These are phyloP conservation scores for Drosophila dunni DNA, from an alignment of 1,140 invertebrate genomes.

Conservation along the genomic window DNA sequence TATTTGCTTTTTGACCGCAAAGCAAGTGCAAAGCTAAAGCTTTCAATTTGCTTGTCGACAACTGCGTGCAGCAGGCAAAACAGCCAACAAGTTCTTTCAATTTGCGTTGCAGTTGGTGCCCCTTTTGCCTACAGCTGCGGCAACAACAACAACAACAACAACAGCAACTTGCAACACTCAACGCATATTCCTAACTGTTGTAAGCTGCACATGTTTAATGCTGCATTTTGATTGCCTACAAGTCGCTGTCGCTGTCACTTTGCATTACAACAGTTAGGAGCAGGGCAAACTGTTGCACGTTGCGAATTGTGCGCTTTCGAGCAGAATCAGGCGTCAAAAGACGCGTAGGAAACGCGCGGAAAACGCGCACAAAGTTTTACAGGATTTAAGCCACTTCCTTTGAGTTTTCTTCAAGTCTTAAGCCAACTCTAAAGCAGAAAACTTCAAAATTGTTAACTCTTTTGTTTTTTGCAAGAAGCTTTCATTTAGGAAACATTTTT, in stretches of 20 bases:
- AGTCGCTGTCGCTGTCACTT: constrained; percentile 76
- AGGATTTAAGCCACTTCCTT: neutral
- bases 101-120: constrained; percentile 55
- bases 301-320: constrained; percentile 16
- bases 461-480: no score
- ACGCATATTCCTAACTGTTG: constrained; percentile 53
- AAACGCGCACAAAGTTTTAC: neutral
- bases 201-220: constrained; percentile 70
- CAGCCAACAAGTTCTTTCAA: constrained; percentile 81
- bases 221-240: constrained; percentile 80
- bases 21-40: constrained; percentile 79
- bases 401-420: neutral
- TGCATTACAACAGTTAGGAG: constrained; percentile 65
- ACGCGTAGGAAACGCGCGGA: constrained; percentile 9
- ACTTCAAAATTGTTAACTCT: neutral
- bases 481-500: neutral
- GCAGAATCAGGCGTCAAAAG: constrained; percentile 28
- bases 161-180: constrained; percentile 35
- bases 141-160: constrained; percentile 25
- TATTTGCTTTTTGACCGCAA: constrained; percentile 69
- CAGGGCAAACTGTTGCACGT: constrained; percentile 1
- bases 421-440: neutral
- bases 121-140: constrained; percentile 37
- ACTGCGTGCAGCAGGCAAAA: constrained; percentile 48
- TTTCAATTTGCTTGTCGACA: constrained; percentile 75